Percentiles rank a stretch among this genome's conserved stretches.
phyloP scores from a whole-genome alignment of 2,888 invertebrate species.

The Melitaea athalia region DNA sequence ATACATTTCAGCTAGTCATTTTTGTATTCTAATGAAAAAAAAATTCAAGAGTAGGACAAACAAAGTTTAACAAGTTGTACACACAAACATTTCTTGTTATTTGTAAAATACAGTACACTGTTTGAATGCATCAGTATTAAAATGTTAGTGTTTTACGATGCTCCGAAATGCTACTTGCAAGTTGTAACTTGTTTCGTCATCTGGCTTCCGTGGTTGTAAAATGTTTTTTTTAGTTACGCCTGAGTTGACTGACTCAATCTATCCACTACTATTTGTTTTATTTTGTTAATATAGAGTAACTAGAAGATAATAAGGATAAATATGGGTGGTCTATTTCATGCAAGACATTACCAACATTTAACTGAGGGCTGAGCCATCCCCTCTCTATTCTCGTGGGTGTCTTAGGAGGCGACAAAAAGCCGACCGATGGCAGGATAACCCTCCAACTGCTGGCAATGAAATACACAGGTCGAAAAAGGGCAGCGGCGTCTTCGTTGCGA shows the following conservation, averaged over 20 bases:
- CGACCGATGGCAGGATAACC: too few relatives aligned
- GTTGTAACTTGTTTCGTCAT: constrained; percentile 37
- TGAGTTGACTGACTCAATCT: constrained; percentile 20
- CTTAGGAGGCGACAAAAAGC: too few relatives aligned
- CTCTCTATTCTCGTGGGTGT: too few relatives aligned
- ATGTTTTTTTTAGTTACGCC: constrained; percentile 28
- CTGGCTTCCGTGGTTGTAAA: constrained; percentile 30
- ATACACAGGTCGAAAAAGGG: too few relatives aligned
- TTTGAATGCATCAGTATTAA: constrained; percentile 2
- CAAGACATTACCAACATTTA: too few relatives aligned
- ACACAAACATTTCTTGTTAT: not conserved
- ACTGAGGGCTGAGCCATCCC: too few relatives aligned
- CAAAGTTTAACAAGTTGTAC: too few relatives aligned
- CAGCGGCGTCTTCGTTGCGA: too few relatives aligned
- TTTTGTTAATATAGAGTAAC: not conserved
- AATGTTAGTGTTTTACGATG: constrained; percentile 11
- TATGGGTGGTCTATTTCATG: too few relatives aligned
- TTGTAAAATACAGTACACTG: not conserved
- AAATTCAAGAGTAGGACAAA: too few relatives aligned
- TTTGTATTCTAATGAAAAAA: not conserved
- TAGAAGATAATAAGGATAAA: not conserved
- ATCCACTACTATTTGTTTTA: constrained; percentile 20
- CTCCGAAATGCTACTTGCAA: constrained; percentile 16
- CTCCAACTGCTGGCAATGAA: too few relatives aligned
- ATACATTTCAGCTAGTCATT: not conserved